Percentiles rank a stretch among this genome's conserved stretches.
These are phyloP conservation scores for Heterochromis multidens DNA, from an alignment of 2,113 vertebrate species.

Conservation along the genomic window DNA sequence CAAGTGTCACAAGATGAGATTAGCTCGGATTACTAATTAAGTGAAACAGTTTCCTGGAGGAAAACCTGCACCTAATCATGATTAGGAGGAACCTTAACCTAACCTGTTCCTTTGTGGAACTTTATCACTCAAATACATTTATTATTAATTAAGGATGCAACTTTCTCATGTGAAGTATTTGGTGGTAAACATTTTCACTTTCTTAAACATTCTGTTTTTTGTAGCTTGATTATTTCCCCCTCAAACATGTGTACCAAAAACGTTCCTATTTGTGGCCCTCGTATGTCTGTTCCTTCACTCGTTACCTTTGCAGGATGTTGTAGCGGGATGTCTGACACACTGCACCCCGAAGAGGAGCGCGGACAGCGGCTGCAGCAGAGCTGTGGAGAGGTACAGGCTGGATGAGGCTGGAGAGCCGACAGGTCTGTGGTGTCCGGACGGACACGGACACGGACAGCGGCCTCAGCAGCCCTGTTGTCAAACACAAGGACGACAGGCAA, in stretches of 20 bases:
- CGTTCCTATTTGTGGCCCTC: not conserved
- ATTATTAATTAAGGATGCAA: too few species aligned
- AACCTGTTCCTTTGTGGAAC: not conserved
- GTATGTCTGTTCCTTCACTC: not conserved
- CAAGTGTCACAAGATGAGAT: not conserved
- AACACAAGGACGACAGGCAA: constrained; percentile 18
- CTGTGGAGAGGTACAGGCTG: not conserved
- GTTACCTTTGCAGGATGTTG: constrained; percentile 67
- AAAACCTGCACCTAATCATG: not conserved
- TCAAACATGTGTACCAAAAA: not conserved
- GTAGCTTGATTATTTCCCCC: too few species aligned
- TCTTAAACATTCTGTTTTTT: too few species aligned
- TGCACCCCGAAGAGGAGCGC: constrained; percentile 14
- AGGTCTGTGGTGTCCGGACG: constrained; percentile 13
- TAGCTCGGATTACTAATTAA: not conserved
- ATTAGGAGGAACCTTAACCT: not conserved
- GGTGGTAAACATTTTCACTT: too few species aligned
- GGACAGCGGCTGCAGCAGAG: not conserved
- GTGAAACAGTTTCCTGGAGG: not conserved
- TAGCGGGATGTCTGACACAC: not conserved
- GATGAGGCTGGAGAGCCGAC: constrained; percentile 42
- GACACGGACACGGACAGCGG: constrained; percentile 46
- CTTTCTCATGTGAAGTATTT: too few species aligned
- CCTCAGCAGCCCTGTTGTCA: constrained; percentile 69
- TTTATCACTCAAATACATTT: not conserved